phyloP scores from a whole-genome alignment of 2,113 vertebrate species.

The Tragelaphus scriptus region DNA sequence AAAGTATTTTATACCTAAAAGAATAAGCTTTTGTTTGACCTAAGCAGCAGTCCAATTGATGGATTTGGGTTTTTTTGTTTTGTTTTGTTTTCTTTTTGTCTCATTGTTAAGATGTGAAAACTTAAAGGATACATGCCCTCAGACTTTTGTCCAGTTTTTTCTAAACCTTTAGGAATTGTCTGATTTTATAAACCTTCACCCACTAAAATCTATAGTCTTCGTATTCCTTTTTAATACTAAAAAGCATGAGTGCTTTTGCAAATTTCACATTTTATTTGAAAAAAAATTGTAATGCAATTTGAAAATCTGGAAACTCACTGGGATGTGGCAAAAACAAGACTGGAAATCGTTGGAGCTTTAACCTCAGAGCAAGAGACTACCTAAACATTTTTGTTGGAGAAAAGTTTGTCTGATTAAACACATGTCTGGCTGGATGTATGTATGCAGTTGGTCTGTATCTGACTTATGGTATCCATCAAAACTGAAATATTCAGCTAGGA shows the following conservation, averaged over 20 bases:
- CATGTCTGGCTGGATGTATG: neutral
- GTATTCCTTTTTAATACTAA: neutral
- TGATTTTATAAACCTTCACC: neutral
- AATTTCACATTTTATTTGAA: constrained; percentile 32
- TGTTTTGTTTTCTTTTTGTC: neutral
- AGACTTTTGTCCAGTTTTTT: neutral
- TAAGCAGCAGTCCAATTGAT: neutral
- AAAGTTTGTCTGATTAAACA: neutral
- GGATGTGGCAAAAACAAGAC: neutral
- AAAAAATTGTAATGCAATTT: constrained; percentile 26
- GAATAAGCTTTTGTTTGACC: constrained; percentile 50
- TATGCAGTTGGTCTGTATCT: neutral
- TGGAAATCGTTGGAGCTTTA: neutral
- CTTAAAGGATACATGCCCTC: neutral
- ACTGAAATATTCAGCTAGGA: neutral
- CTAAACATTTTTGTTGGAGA: constrained; percentile 25
- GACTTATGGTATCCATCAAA: neutral
- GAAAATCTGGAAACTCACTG: constrained; percentile 26
- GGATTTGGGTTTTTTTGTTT: neutral
- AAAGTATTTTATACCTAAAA: constrained; percentile 65
- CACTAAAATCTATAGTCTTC: neutral
- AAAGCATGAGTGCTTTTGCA: constrained; percentile 14
- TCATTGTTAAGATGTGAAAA: neutral
- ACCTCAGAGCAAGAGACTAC: neutral
- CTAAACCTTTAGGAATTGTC: neutral